phyloP scores from a whole-genome alignment of 2,888 invertebrate genomes.

The Drosophila limbata region DNA sequence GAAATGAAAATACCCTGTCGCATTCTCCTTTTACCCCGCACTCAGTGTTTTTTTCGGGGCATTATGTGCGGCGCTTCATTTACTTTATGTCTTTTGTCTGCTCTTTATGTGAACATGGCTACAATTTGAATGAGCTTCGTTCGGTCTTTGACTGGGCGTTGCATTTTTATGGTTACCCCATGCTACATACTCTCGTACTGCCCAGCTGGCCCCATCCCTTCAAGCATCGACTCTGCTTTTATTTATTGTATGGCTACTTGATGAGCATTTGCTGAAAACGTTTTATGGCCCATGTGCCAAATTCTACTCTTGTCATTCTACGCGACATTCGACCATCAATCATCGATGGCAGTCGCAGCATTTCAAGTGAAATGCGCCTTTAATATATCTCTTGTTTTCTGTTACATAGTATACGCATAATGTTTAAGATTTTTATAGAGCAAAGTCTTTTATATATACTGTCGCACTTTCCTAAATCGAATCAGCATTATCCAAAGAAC shows the following conservation, averaged over 20 bases:
- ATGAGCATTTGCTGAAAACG: slow-evolving; percentile 67
- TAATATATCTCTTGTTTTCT: slow-evolving; percentile 42
- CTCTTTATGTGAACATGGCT: slow-evolving; percentile 54
- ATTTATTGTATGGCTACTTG: slow-evolving; percentile 73
- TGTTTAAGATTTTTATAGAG: background rate
- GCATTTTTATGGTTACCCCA: slow-evolving; percentile 60
- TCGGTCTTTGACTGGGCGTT: slow-evolving; percentile 49
- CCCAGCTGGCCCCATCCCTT: background rate
- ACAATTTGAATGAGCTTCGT: slow-evolving; percentile 69
- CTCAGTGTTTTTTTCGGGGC: slow-evolving; percentile 19
- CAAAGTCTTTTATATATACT: too few relatives aligned
- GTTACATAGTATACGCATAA: background rate
- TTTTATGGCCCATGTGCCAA: slow-evolving; percentile 64
- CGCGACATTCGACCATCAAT: slow-evolving; percentile 53
- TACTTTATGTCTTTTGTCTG: slow-evolving; percentile 77
- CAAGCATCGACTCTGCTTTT: slow-evolving; percentile 51
- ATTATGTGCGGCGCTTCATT: slow-evolving; percentile 72
- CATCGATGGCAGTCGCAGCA: slow-evolving; percentile 45
- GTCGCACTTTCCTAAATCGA: too few relatives aligned
- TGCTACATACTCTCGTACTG: background rate
- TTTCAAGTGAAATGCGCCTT: slow-evolving; percentile 48
- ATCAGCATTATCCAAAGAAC: too few relatives aligned
- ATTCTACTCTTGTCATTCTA: slow-evolving; percentile 38
- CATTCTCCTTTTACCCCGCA: slow-evolving; percentile 6
- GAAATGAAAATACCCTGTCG: slow-evolving; percentile 45